Base-by-base conservation (phyloP, 2,888 invertebrate species). In the Sinodicranocentrus sp. region DNA sequence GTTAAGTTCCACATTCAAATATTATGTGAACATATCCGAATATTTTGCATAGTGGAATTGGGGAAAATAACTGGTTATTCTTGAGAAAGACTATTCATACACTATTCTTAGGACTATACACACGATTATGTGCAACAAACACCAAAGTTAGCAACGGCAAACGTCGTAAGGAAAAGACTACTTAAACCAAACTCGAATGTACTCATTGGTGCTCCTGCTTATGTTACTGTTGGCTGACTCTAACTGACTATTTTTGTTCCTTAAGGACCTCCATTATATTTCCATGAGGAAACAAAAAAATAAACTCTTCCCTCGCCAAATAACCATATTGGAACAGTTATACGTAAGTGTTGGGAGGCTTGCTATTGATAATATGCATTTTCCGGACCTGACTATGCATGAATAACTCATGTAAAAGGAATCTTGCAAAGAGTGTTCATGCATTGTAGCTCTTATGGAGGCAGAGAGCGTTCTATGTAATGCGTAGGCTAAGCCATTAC, bases 201-300 rank as follows among this genome's bases (percentile, higher is more conserved):
- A n/a, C n/a, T n/a, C n/a, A n/a, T n/a, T n/a, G n/a, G n/a, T n/a
- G n/a, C n/a, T n/a, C n/a, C n/a, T n/a, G n/a, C n/a, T n/a, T n/a
- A n/a, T n/a, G n/a, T n/a, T n/a, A n/a, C n/a, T n/a, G n/a, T n/a
- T 61, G 44, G 17, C 59, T 8, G 13, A 26, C 59, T 59, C 25
- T 59, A 26, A 25, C 59, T 59, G 59, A 59, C 59, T 59, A 26
- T 5, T 44, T 43, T 59, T 28, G 63, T 63, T 75, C 63, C 75
- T 75, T 63, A 75, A 75, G 75, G 75, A 75, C 63, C 63, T 63
- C 63, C 75, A 75, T 52, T 48, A 75, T 63, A 63, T 52, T 75
- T 28, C 6, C 28, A 25, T 6, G 61, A 17, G 19, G 26, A 73
- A 28, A 44, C 23, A 43, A 57, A 26, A 43, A 43, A 8, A 52